Percentiles rank a stretch among this genome's conserved stretches.
These are phyloP conservation scores for Amphiprion ocellaris DNA, from an alignment of 2,113 vertebrate genomes.

Conservation along the genomic window DNA sequence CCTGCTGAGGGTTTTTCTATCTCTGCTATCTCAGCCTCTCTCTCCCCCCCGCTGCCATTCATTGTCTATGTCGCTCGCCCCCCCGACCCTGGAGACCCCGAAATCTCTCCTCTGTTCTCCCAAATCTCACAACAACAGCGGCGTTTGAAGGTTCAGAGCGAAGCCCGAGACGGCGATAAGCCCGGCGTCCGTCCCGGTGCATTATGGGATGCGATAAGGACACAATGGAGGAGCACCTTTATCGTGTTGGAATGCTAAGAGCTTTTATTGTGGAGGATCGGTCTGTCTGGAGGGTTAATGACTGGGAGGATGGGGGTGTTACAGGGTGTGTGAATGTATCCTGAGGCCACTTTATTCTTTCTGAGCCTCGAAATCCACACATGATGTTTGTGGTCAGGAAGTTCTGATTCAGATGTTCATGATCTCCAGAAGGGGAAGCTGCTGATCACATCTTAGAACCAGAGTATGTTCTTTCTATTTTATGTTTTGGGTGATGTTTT, in stretches of 20 bases:
- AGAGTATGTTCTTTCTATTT: no score
- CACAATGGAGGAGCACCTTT: constrained; percentile 67
- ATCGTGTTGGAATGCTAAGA: constrained; percentile 74
- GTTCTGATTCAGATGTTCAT: no score
- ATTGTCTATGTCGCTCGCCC: constrained; percentile 7
- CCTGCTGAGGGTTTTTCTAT: constrained; percentile 4
- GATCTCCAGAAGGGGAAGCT: no score
- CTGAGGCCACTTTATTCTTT: no score
- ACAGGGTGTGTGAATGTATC: no score
- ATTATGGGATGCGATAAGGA: constrained; percentile 75
- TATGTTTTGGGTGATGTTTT: no score
- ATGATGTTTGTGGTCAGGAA: no score
- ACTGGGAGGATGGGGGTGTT: constrained; percentile 1
- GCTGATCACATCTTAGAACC: no score
- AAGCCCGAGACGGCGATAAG: constrained; percentile 69
- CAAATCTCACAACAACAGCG: constrained; percentile 72
- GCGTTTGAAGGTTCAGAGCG: constrained; percentile 55
- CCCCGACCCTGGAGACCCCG: constrained; percentile 13
- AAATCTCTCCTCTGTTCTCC: constrained; percentile 68
- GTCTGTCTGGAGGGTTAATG: constrained; percentile 72
- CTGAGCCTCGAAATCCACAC: no score
- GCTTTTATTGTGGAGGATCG: constrained; percentile 57
- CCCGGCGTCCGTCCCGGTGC: constrained; percentile 52
- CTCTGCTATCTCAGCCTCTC: background rate
- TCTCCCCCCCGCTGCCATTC: constrained; percentile 1